Percentiles rank a stretch among this genome's conserved stretches.
Evolutionary conservation across 2,113 vertebrate genomes (phyloP).

Genomic region (Asarcornis scutulata): DNA sequence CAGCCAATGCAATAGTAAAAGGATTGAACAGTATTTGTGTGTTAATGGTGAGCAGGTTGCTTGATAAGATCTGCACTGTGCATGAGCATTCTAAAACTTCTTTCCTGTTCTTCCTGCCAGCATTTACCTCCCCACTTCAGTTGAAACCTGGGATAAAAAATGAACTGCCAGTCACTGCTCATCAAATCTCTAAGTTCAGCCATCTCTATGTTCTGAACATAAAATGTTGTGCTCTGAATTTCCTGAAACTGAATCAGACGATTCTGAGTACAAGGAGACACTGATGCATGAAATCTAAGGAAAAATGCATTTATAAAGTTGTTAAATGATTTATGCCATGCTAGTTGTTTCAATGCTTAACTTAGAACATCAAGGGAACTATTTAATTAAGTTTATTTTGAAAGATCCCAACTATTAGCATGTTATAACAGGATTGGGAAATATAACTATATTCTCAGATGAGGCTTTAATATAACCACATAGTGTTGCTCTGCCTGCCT

Average conservation of each 20-base stretch:
- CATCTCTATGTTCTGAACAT: background rate
- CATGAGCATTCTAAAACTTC: background rate
- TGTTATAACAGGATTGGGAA: constrained; percentile 31
- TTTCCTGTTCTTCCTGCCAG: background rate
- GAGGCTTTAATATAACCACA: constrained; percentile 33
- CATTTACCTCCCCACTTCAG: background rate
- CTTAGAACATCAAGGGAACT: background rate
- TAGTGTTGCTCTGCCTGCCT: constrained; percentile 1
- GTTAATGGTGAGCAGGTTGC: background rate
- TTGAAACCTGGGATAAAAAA: background rate
- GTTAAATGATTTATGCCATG: background rate
- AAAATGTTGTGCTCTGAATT: constrained; percentile 11
- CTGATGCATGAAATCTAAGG: background rate
- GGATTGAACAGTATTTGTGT: background rate
- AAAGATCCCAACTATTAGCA: constrained; percentile 21
- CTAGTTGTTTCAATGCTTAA: constrained; percentile 40
- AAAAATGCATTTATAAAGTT: constrained; percentile 34
- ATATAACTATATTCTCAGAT: background rate
- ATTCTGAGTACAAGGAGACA: background rate
- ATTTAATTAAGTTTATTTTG: constrained; percentile 42
- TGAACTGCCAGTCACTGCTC: background rate
- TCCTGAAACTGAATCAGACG: background rate
- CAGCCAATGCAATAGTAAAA: background rate
- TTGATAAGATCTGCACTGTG: background rate
- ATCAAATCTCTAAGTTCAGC: background rate